Evolutionary conservation across 2,113 vertebrate species (phyloP), one percentile per base, ranked within the genome.

Genomic region (Hippocampus abdominalis): DNA sequence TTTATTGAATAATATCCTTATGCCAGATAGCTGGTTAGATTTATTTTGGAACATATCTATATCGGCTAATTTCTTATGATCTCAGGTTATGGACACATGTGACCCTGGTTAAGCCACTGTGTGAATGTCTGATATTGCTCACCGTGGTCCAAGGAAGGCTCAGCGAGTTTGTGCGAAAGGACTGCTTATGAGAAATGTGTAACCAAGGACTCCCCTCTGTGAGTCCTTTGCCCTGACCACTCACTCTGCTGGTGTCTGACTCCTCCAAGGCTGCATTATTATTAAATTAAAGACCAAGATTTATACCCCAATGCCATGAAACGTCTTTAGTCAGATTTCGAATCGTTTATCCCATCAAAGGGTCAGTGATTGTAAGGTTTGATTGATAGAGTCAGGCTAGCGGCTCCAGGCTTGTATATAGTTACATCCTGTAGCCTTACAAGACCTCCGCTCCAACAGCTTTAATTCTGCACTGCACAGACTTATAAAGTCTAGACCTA

Each of bases 261-360:
- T 77, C 69, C 65, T 80, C 63, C 32, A 54, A 49, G 77, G 68
- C 64, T 23, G 13, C 59, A 57, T 84, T 81, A 57, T 84, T 81
- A 84, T 88, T 84, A 78, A 85, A 89, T 86, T 78, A 88, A 85
- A 81, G 44, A 67, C 69, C 48, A 74, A 79, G 86, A 90, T 90
- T 87, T 83, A 87, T 85, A 68, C 73, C 71, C 74, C 54, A 65
- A 72, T 82, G 69, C 77, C 84, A 87, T 69, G 78, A 73, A 84
- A 79, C 40, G 62, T 83, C 84, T 86, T 86, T 81, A 84, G 85
- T 84, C 64, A 79, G 77, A 87, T 87, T 89, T 85, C 76, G 70
- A 86, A 83, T 85, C 79, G 83, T 88, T 90, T 90, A 88, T 87
- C 87, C 87, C 76, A 80, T 88, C 85, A 87, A 72, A 87, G 75